phyloP scores from a whole-genome alignment of 2,113 vertebrate genomes.

The Mustela nigripes region DNA sequence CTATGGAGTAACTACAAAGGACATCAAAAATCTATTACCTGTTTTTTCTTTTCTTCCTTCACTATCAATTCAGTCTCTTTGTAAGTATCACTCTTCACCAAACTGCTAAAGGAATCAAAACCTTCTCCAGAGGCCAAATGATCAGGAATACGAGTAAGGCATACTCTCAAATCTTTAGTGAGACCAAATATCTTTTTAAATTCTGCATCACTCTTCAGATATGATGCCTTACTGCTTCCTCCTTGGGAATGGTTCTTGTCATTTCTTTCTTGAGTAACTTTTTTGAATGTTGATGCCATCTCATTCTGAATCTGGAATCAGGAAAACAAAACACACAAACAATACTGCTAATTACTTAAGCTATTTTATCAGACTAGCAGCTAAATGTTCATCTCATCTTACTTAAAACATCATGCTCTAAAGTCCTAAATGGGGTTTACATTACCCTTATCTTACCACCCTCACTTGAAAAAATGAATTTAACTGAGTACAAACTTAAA shows the following conservation, averaged over 20 bases:
- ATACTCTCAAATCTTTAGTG: slow-evolving; percentile 87
- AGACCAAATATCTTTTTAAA: slow-evolving; percentile 87
- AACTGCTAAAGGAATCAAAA: slow-evolving; percentile 71
- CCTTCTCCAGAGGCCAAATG: slow-evolving; percentile 59
- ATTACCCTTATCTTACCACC: slow-evolving; percentile 51
- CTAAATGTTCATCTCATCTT: slow-evolving; percentile 56
- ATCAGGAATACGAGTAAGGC: slow-evolving; percentile 85
- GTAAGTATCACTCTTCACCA: slow-evolving; percentile 67
- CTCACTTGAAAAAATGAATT: slow-evolving; percentile 39
- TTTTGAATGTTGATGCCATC: slow-evolving; percentile 78
- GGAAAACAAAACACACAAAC: slow-evolving; percentile 79
- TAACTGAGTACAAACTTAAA: slow-evolving; percentile 50
- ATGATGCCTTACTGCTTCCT: slow-evolving; percentile 71
- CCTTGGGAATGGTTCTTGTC: slow-evolving; percentile 73
- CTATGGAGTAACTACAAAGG: slow-evolving; percentile 33
- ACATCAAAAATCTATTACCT: slow-evolving; percentile 84
- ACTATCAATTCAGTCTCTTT: slow-evolving; percentile 55
- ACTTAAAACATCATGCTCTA: slow-evolving; percentile 54
- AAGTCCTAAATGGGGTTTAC: slow-evolving; percentile 47
- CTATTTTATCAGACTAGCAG: slow-evolving; percentile 55
- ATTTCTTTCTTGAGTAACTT: slow-evolving; percentile 68
- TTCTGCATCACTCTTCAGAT: slow-evolving; percentile 82
- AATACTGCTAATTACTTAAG: slow-evolving; percentile 71
- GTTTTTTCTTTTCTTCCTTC: slow-evolving; percentile 73
- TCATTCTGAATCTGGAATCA: slow-evolving; percentile 86